Evolutionary conservation across 1,140 invertebrate genomes (phyloP).

Genomic region (Periplaneta americana): DNA sequence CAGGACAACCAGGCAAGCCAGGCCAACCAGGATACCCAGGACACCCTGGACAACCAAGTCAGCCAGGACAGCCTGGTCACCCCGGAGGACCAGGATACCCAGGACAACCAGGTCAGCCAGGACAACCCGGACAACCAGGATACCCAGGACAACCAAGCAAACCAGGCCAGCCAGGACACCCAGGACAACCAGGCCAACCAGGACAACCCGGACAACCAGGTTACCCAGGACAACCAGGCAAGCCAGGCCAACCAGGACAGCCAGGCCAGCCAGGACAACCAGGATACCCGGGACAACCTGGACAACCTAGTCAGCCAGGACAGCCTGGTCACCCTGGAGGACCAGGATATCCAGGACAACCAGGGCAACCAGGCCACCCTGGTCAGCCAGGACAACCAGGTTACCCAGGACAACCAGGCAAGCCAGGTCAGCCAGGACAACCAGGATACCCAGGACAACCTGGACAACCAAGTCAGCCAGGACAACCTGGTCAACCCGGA

Average conservation of each 20-base stretch:
- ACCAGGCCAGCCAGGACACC: constrained; percentile 24
- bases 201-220: constrained; percentile 36
- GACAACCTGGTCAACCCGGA: constrained; percentile 26
- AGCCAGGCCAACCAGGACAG: constrained; percentile 32
- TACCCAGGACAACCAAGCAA: constrained; percentile 22
- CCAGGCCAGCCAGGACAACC: constrained; percentile 33
- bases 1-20: background rate
- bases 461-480: constrained; percentile 23
- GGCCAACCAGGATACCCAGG: constrained; percentile 16
- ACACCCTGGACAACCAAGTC: constrained; percentile 19
- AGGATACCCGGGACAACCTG: constrained; percentile 29
- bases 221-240: constrained; percentile 32
- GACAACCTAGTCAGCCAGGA: constrained; percentile 29
- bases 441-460: constrained; percentile 21
- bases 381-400: constrained; percentile 20
- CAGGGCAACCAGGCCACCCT: constrained; percentile 24
- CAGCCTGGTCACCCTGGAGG: constrained; percentile 22
- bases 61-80: constrained; percentile 20
- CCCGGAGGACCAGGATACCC: constrained; percentile 22
- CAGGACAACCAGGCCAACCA: constrained; percentile 28
- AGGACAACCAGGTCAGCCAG: constrained; percentile 32
- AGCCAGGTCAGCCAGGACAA: constrained; percentile 20
- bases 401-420: constrained; percentile 21
- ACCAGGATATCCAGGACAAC: constrained; percentile 23
- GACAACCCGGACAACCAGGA: constrained; percentile 36